Conservation (phyloP, 2,113 vertebrate genomes). For the Epinephelus fuscoguttatus region DNA sequence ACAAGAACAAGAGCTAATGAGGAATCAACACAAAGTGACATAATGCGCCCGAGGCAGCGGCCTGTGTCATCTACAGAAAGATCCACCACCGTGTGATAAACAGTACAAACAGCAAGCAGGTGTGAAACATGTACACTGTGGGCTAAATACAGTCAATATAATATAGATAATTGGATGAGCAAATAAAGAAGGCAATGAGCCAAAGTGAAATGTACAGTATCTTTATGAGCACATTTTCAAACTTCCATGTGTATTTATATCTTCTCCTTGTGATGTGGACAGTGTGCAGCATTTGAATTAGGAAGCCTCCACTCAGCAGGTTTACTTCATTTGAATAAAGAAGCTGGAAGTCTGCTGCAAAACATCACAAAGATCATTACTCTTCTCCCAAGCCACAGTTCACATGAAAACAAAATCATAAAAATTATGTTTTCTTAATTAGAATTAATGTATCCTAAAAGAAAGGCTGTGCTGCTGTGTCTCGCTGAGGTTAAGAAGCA, state of each 20-base stretch:
- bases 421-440: constrained; percentile 67
- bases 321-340: constrained; percentile 59
- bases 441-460: constrained; percentile 63
- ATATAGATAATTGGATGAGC: neutral
- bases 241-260: neutral
- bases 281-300: constrained; percentile 27
- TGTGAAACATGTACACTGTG: neutral
- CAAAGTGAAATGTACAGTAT: neutral
- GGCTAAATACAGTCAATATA: neutral
- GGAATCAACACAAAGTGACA: too few relatives aligned
- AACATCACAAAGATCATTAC: constrained; percentile 35
- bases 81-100: neutral
- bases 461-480: constrained; percentile 39
- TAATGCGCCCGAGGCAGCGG: too few relatives aligned
- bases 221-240: neutral
- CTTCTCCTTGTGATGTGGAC: neutral
- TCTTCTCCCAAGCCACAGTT: constrained; percentile 38
- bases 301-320: constrained; percentile 50
- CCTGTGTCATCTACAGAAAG: too few relatives aligned
- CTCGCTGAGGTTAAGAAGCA: constrained; percentile 52
- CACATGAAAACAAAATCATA: constrained; percentile 60
- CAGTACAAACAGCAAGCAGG: neutral
- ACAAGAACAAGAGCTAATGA: too few relatives aligned
- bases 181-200: neutral
- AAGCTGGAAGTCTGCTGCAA: constrained; percentile 21